Evolutionary conservation across 1,140 invertebrate species (phyloP), one percentile per base, ranked within the genome.

Genomic region (Charaxes varanes): DNA sequence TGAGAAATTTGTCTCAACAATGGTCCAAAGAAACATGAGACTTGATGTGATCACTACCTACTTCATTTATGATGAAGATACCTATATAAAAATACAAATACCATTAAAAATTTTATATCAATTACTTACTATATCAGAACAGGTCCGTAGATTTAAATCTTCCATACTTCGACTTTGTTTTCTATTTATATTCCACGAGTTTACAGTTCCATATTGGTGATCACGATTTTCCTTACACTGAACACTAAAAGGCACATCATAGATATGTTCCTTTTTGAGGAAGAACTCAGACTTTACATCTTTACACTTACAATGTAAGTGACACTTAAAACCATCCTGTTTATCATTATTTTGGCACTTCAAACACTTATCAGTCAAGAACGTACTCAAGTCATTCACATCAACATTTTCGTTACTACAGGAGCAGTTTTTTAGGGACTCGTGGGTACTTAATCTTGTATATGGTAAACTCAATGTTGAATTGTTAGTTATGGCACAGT

Each of bases 401-500:
- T 37, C 26, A 47, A 62, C 41, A 10, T 56, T 70, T 11, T 65
- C 56, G 14, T 57, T 61, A 17, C 56, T 65, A 17, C 70, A 71
- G 0, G 60, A 55, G 44, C 73, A 76, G n/a, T 41, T 11, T 62
- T 14, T 49, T 46, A 43, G n/a, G 43, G 19, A n/a, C n/a, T 44
- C 42, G 2, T 52, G 34, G 0, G 62, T 50, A 51, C 64, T 82
- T 21, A 85, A 36, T 38, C 70, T 57, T 1, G 76, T 76, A 34
- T 85, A 85, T 10, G 73, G 73, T 28, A 81, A 50, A 38, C 72
- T 81, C 22, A 71, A 55, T 1, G 59, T 74, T 1, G 78, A 82
- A 26, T 69, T 70, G 15, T 57, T 68, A 0, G 59, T 68, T 22
- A 73, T 78, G 24, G 78, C 68, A 76, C 86, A 87, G 34, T 86